phyloP scores from a whole-genome alignment of 1,140 invertebrate genomes.

The Asbolus verrucosus region DNA sequence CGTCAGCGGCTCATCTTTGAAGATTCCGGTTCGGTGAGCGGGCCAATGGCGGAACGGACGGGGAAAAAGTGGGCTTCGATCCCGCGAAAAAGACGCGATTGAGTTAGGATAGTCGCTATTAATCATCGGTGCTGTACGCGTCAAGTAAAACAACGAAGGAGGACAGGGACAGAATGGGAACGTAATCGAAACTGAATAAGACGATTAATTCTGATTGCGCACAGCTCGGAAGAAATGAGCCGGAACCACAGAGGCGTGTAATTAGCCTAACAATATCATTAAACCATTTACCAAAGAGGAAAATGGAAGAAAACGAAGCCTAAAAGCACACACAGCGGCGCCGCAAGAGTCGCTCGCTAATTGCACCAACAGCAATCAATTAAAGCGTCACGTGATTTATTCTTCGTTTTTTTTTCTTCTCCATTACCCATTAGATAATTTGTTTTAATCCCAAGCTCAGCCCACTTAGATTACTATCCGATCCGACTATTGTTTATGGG shows the following conservation, averaged over 20 bases:
- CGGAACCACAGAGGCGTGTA: constrained; percentile 20
- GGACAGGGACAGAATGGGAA: not conserved
- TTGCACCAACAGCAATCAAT: constrained; percentile 25
- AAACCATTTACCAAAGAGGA: constrained; percentile 12
- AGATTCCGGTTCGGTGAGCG: not conserved
- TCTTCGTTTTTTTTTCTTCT: not conserved
- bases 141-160: not conserved
- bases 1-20: not conserved
- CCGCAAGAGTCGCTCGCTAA: constrained; percentile 26
- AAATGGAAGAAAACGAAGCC: not conserved
- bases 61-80: not conserved
- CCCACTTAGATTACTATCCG: constrained; percentile 4
- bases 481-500: constrained; percentile 7
- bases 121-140: too few relatives aligned
- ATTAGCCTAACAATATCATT: constrained; percentile 30
- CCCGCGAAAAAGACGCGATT: too few relatives aligned
- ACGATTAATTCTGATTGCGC: not conserved
- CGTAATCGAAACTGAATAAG: not conserved
- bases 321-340: not conserved
- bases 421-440: not conserved
- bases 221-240: not conserved
- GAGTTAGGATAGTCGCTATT: too few relatives aligned
- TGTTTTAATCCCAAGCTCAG: not conserved
- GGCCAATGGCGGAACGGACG: not conserved
- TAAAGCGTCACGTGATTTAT: constrained; percentile 3